Percentiles rank a stretch among this genome's conserved stretches.
Evolutionary conservation across 1,140 invertebrate species (phyloP).

Genomic region (Drosophila prosaltans): DNA sequence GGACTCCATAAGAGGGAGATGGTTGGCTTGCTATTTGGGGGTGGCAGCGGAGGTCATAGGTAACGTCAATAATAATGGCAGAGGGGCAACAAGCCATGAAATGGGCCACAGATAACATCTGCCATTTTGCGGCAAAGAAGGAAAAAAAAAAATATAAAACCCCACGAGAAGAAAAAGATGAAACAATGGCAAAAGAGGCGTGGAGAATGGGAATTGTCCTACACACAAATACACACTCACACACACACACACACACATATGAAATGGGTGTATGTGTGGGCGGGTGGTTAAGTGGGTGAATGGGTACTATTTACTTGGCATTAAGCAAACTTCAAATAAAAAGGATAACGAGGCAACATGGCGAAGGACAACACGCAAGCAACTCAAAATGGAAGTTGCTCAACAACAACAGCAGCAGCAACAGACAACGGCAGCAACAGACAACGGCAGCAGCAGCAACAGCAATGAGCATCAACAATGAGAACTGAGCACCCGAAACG

Average conservation of each 20-base stretch:
- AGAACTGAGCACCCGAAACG: conserved; percentile 25
- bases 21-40: not conserved
- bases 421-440: conserved; percentile 21
- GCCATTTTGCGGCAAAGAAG: conserved; percentile 51
- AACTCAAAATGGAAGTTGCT: conserved; percentile 70
- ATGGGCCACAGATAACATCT: conserved; percentile 57
- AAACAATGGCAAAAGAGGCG: conserved; percentile 59
- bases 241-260: conserved; percentile 16
- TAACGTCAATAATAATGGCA: conserved; percentile 73
- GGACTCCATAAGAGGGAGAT: conserved; percentile 21
- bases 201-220: conserved; percentile 3
- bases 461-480: conserved; percentile 54
- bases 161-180: conserved; percentile 37
- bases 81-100: conserved; percentile 76
- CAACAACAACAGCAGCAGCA: conserved; percentile 57
- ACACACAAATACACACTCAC: too few species aligned
- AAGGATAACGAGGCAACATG: conserved; percentile 74
- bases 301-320: conserved; percentile 75
- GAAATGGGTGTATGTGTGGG: conserved; percentile 27
- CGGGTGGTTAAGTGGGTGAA: conserved; percentile 10
- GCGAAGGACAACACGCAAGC: conserved; percentile 63
- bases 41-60: conserved; percentile 54
- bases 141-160: not conserved
- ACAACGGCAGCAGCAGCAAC: conserved; percentile 9
- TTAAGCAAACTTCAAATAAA: conserved; percentile 81